A percentile compares a stretch with the other conserved stretches of the same genome.
Conservation (phyloP, 1,140 invertebrate species). For the Drosophila sturtevanti region DNA sequence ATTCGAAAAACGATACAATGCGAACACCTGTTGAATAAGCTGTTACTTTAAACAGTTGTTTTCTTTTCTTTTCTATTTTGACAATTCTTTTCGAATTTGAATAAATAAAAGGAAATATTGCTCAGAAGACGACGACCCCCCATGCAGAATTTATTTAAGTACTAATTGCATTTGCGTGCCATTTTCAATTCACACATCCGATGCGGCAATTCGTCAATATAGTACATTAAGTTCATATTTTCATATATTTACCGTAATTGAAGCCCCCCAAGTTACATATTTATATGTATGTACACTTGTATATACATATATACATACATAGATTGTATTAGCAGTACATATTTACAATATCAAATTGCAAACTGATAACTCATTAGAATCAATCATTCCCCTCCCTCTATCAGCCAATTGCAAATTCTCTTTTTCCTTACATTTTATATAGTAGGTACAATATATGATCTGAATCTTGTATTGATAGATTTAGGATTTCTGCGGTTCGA, state of each 20-base stretch:
- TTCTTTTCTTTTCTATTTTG: background rate
- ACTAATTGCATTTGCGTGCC: slow-evolving; percentile 3
- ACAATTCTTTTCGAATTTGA: background rate
- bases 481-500: background rate
- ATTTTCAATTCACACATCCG: background rate
- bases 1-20: background rate
- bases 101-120: background rate
- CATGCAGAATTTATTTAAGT: background rate
- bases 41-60: background rate
- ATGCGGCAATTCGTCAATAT: background rate
- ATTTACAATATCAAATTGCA: slow-evolving; percentile 1
- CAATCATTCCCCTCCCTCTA: background rate
- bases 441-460: background rate
- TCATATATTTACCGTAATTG: background rate
- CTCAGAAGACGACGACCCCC: background rate
- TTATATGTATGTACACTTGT: background rate
- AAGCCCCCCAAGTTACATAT: slow-evolving; percentile 1
- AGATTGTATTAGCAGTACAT: background rate
- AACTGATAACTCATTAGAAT: slow-evolving; percentile 3
- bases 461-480: background rate
- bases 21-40: slow-evolving; percentile 2
- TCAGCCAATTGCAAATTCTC: background rate
- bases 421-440: background rate
- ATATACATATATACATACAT: background rate
- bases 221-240: background rate